Conservation (phyloP, 1,140 invertebrate species). For the Copidosoma floridanum region DNA sequence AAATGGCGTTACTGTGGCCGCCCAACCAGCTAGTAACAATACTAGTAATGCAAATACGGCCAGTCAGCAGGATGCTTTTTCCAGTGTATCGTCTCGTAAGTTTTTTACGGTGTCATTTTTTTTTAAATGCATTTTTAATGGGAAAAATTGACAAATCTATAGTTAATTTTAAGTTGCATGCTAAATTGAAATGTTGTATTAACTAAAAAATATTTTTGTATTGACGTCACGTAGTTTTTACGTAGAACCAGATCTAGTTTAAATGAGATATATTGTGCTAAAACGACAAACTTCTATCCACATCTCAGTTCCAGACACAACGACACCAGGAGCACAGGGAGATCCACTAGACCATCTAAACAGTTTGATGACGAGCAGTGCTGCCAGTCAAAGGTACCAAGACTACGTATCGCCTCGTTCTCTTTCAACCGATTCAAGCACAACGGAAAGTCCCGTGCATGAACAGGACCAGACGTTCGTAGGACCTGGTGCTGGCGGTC, state of each 20-base stretch:
- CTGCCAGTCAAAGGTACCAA: slow-evolving; percentile 52
- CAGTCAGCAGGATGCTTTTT: slow-evolving; percentile 49
- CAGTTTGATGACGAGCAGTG: slow-evolving; percentile 58
- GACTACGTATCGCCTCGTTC: slow-evolving; percentile 64
- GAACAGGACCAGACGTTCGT: slow-evolving; percentile 66
- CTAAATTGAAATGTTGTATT: no score
- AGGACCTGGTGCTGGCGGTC: slow-evolving; percentile 51
- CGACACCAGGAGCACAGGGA: slow-evolving; percentile 66
- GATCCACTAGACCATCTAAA: slow-evolving; percentile 71
- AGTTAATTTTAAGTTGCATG: no score
- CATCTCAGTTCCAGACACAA: slow-evolving; percentile 65
- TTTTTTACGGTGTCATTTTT: no score
- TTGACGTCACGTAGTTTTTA: no score
- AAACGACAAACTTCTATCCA: no score
- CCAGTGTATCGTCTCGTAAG: slow-evolving; percentile 51
- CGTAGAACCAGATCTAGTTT: no score
- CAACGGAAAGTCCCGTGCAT: slow-evolving; percentile 78
- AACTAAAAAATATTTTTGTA: no score
- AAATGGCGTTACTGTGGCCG: slow-evolving; percentile 57
- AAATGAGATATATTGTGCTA: no score
- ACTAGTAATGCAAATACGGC: slow-evolving; percentile 42
- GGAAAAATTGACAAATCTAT: no score
- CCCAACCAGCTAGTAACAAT: not conserved
- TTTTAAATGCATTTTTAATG: no score
- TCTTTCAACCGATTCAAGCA: slow-evolving; percentile 76